phyloP scores from a whole-genome alignment of 2,888 invertebrate genomes.

The Atrina japonica region DNA sequence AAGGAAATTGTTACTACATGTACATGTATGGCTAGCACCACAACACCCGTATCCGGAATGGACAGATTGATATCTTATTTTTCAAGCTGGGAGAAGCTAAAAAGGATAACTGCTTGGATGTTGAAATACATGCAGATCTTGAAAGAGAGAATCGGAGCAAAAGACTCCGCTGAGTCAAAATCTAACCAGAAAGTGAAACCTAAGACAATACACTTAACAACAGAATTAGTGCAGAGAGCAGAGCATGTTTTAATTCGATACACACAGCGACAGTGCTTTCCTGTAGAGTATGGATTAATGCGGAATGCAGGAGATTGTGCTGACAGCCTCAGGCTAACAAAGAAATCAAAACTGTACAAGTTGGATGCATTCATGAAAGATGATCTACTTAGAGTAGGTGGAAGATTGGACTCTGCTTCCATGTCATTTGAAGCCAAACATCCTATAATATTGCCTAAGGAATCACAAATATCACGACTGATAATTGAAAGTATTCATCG shows the following conservation, averaged over 20 bases:
- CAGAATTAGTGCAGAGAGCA: neutral
- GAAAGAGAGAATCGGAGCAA: neutral
- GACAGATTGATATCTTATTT: neutral
- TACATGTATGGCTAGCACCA: neutral
- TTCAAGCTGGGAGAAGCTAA: slow-evolving; percentile 5
- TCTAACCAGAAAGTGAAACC: neutral
- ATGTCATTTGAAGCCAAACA: slow-evolving; percentile 25
- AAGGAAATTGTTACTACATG: neutral
- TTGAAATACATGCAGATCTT: neutral
- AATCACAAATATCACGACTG: slow-evolving; percentile 11
- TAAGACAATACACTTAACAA: neutral
- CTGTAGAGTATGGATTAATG: slow-evolving; percentile 1
- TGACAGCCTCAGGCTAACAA: neutral
- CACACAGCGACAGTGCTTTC: neutral
- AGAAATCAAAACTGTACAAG: slow-evolving; percentile 12
- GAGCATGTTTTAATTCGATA: neutral
- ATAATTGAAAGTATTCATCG: too few relatives aligned
- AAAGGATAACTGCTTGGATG: slow-evolving; percentile 10
- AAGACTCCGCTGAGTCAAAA: neutral
- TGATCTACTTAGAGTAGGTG: slow-evolving; percentile 35
- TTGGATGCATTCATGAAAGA: slow-evolving; percentile 22
- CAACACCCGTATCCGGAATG: neutral
- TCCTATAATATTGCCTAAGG: slow-evolving; percentile 28
- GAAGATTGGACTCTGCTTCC: slow-evolving; percentile 18
- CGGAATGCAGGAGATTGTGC: neutral